phyloP scores from a whole-genome alignment of 2,797 vertebrate genomes.

The Sebastes matsubarae region DNA sequence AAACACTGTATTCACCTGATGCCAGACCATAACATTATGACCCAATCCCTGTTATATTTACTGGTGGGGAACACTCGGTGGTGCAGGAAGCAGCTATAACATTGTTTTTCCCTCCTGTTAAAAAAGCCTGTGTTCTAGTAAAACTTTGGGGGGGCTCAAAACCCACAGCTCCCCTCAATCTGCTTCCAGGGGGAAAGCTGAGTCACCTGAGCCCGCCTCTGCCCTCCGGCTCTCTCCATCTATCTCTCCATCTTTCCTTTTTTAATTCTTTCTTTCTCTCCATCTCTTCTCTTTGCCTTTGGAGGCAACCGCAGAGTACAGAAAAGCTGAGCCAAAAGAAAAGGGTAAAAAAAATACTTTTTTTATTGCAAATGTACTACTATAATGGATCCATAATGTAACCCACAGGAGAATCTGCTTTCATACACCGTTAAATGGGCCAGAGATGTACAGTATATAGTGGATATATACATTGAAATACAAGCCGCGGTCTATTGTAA shows the following conservation, averaged over 20 bases:
- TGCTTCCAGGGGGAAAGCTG: constrained; percentile 82
- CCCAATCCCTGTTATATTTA: constrained; percentile 77
- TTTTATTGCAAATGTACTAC: constrained; percentile 28
- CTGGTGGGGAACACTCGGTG: constrained; percentile 79
- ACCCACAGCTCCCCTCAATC: constrained; percentile 76
- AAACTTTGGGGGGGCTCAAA: constrained; percentile 79
- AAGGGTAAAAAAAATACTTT: neutral
- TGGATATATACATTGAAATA: constrained; percentile 30
- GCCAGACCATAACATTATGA: constrained; percentile 79
- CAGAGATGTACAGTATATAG: constrained; percentile 20
- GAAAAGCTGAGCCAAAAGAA: neutral
- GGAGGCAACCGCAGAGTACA: constrained; percentile 32
- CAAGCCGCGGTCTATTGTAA: constrained; percentile 26
- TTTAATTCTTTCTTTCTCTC: constrained; percentile 21
- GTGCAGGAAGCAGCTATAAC: constrained; percentile 82
- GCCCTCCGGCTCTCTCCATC: constrained; percentile 50
- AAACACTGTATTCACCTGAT: constrained; percentile 71
- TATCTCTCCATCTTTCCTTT: constrained; percentile 40
- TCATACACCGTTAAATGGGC: constrained; percentile 22
- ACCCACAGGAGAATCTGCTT: constrained; percentile 39
- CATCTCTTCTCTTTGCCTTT: constrained; percentile 17
- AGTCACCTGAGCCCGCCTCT: constrained; percentile 80
- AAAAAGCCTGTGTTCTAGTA: constrained; percentile 83
- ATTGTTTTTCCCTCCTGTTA: constrained; percentile 83
- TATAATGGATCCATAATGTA: constrained; percentile 39